A percentile compares a stretch with the other conserved stretches of the same genome.
Evolutionary conservation across 1,140 invertebrate genomes (phyloP).

Genomic region (Procambarus clarkii): DNA sequence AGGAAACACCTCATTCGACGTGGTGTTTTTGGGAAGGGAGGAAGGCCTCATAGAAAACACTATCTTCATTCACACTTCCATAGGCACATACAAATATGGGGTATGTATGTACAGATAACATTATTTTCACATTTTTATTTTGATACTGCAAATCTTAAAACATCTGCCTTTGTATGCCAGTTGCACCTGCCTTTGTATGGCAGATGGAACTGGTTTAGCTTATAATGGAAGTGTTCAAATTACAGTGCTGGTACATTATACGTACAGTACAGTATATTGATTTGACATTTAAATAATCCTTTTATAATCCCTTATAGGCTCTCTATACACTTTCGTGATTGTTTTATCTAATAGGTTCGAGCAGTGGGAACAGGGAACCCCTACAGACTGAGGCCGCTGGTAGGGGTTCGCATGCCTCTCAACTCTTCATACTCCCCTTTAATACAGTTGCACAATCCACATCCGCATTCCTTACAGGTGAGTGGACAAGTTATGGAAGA

Average conservation of each 20-base stretch:
- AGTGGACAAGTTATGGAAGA: constrained; percentile 39
- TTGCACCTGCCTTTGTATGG: too few relatives aligned
- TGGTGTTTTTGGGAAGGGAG: constrained; percentile 94
- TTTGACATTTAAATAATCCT: too few relatives aligned
- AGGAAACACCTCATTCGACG: constrained; percentile 95
- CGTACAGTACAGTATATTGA: too few relatives aligned
- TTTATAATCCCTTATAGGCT: too few relatives aligned
- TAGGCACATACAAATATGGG: constrained; percentile 80
- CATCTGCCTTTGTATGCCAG: too few relatives aligned
- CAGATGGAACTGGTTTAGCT: too few relatives aligned
- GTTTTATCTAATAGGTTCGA: constrained; percentile 81
- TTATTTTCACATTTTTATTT: too few relatives aligned
- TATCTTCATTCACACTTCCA: constrained; percentile 94
- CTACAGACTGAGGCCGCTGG: constrained; percentile 90
- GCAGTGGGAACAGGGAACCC: constrained; percentile 90
- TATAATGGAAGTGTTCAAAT: too few relatives aligned
- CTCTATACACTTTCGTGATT: not conserved
- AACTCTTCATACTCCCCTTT: constrained; percentile 93
- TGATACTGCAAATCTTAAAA: too few relatives aligned
- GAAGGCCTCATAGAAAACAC: constrained; percentile 91
- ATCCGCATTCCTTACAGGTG: constrained; percentile 89
- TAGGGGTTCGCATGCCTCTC: constrained; percentile 91
- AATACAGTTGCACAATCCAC: constrained; percentile 96
- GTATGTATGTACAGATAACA: constrained; percentile 47
- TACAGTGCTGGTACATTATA: too few relatives aligned